These are phyloP conservation scores for Fukomys damarensis DNA, from an alignment of 2,113 vertebrate species.

Conservation along the genomic window DNA sequence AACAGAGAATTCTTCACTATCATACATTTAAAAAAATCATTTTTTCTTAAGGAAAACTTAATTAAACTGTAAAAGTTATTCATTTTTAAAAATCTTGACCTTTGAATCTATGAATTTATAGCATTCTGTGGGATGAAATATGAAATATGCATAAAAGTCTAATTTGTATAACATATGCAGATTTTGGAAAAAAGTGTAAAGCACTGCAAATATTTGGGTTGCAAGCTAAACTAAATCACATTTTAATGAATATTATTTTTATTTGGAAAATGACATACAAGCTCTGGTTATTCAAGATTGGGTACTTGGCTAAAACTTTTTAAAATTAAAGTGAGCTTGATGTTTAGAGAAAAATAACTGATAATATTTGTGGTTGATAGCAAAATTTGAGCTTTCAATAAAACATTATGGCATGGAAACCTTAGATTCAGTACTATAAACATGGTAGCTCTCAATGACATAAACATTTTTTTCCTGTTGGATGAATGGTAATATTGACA, in stretches of 20 bases:
- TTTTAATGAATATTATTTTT: slow-evolving; percentile 20
- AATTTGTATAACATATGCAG: not conserved
- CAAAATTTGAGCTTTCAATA: slow-evolving; percentile 18
- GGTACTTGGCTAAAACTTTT: not conserved
- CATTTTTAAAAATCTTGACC: not conserved
- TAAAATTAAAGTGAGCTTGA: not conserved
- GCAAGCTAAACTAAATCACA: not conserved
- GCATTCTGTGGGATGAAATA: not conserved
- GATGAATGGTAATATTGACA: not conserved
- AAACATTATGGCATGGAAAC: not conserved
- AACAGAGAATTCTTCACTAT: not conserved
- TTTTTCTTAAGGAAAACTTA: not conserved
- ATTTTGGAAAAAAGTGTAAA: not conserved
- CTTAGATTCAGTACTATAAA: not conserved
- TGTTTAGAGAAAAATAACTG: not conserved
- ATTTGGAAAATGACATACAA: not conserved
- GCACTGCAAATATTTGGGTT: not conserved
- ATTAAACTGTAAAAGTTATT: not conserved
- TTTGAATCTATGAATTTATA: not conserved
- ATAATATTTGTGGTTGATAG: not conserved
- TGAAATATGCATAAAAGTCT: not conserved
- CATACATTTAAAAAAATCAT: not conserved
- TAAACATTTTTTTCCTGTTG: not conserved
- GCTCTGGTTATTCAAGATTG: not conserved
- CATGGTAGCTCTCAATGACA: not conserved